Conservation (phyloP, 2,888 invertebrate genomes). For the Coelopa pilipes region DNA sequence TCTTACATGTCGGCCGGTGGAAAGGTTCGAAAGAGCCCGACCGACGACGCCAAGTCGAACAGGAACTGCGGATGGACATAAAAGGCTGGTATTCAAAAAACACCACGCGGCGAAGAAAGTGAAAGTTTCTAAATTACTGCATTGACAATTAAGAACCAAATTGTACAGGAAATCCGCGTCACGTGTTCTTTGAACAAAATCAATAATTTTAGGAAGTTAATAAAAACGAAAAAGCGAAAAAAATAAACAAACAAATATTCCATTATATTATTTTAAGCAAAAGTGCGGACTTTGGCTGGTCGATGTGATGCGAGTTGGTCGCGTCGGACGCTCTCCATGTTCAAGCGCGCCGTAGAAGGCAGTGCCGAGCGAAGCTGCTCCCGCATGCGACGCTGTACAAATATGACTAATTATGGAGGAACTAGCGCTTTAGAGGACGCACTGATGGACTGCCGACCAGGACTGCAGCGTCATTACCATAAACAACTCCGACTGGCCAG, state of each 20-base stretch:
- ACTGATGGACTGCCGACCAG: background rate
- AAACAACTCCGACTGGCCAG: constrained; percentile 4
- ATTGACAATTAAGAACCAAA: background rate
- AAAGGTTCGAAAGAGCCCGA: background rate
- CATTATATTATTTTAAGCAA: background rate
- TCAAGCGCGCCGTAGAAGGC: background rate
- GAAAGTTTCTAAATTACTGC: background rate
- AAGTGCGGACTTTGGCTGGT: too few species aligned
- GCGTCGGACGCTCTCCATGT: background rate
- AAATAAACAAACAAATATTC: background rate
- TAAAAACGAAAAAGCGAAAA: background rate
- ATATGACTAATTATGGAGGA: constrained; percentile 50
- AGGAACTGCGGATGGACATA: background rate
- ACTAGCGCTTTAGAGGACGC: constrained; percentile 42
- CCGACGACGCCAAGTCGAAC: background rate
- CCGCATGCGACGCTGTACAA: constrained; percentile 40
- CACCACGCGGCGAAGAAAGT: background rate
- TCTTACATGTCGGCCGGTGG: constrained; percentile 4
- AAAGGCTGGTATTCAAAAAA: background rate
- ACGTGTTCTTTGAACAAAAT: background rate
- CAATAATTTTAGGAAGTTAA: background rate
- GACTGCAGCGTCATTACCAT: constrained; percentile 12
- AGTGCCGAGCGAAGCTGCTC: background rate
- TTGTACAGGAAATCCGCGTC: background rate
- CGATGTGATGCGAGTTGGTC: too few species aligned